phyloP scores from a whole-genome alignment of 2,113 vertebrate species.

The Antechinus flavipes region DNA sequence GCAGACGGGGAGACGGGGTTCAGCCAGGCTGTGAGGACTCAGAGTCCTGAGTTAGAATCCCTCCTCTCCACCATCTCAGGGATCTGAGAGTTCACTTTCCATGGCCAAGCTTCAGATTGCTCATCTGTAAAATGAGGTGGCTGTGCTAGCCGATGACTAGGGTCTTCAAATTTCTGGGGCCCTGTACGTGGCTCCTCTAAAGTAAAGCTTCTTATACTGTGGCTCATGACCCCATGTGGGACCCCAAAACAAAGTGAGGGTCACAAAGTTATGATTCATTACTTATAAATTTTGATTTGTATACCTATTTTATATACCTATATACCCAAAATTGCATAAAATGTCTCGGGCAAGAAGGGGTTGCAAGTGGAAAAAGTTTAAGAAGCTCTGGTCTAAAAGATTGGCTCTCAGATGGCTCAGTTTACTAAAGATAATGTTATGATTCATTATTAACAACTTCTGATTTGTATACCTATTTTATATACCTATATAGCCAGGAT shows the following conservation, averaged over 20 bases:
- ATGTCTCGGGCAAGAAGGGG: too few species aligned
- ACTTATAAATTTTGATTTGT: too few species aligned
- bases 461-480: too few species aligned
- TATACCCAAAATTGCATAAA: too few species aligned
- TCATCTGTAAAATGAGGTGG: background rate
- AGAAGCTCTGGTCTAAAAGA: background rate
- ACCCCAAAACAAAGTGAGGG: too few species aligned
- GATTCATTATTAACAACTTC: too few species aligned
- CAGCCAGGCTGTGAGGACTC: background rate
- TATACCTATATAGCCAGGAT: too few species aligned
- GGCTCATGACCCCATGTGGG: too few species aligned
- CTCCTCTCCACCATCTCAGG: background rate
- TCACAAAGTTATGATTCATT: too few species aligned
- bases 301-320: too few species aligned
- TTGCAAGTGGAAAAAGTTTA: too few species aligned
- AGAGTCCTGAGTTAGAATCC: background rate
- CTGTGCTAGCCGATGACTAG: background rate
- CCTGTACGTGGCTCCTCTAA: background rate
- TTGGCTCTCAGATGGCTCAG: background rate
- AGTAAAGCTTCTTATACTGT: too few species aligned
- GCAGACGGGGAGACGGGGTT: background rate
- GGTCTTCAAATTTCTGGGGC: background rate
- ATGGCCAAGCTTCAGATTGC: background rate
- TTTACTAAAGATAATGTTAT: background rate
- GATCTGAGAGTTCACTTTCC: background rate